Evolutionary conservation across 2,888 invertebrate genomes (phyloP), one percentile per base, ranked within the genome.

Genomic region (Junonia oenone): DNA sequence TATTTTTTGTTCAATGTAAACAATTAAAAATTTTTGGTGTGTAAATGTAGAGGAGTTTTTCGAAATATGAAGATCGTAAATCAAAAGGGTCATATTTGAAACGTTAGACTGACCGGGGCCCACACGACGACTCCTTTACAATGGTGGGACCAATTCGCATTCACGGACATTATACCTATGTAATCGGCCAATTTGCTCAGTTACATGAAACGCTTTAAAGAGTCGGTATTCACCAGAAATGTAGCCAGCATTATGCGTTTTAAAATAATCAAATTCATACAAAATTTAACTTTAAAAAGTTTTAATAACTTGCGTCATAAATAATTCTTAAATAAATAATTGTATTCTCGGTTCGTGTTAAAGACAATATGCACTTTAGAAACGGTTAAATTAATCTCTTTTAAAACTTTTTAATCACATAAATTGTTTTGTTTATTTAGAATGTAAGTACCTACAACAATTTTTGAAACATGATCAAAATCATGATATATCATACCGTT

Each of bases 121-220:
- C 59, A 59, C 57, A 40, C 55, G 60, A 68, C 68, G 73, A 74
- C 78, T 78, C 75, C 78, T 76, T 73, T 66, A 69, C 80, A 77
- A 81, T 72, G 83, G 77, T 81, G 87, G 86, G 87, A 88, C 87
- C 87, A 88, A 86, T 68, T 73, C 70, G 71, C 73, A 71, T 63
- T 71, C 70, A 68, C 68, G 69, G 63, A 63, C 31, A 31, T 43
- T n/a, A n/a, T n/a, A n/a, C n/a, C n/a, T n/a, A n/a, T 52, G 27
- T 50, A 53, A 50, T 58, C 60, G 40, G 62, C 63, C 56, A 62
- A 64, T 65, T 63, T 65, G 61, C 67, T 66, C 66, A 66, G 67
- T 61, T 63, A 64, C 64, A 64, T 66, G 60, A 64, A 64, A 68
- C 67, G 64, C 65, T 63, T 58, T 40, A 56, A 45, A 46, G 6